Conservation (phyloP, 2,888 invertebrate genomes). For the Oxyteleia sp. region DNA sequence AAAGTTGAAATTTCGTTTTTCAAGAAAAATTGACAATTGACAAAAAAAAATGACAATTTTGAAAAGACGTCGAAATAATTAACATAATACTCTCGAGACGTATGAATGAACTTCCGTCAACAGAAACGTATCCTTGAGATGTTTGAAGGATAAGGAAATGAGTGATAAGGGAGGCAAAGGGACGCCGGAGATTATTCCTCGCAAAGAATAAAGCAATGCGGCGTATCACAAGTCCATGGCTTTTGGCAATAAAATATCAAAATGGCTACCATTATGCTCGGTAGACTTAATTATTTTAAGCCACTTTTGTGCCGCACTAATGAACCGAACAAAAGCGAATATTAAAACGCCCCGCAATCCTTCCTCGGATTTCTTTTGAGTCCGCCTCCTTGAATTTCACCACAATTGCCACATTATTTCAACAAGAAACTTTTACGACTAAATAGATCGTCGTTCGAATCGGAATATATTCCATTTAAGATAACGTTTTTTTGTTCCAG, state of each 20-base stretch:
- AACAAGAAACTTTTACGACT: conserved; percentile 37
- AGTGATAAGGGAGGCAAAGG: conserved; percentile 43
- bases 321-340: conserved; percentile 85
- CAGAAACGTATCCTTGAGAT: conserved; percentile 41
- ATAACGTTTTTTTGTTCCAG: neutral
- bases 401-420: conserved; percentile 54
- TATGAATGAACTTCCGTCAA: conserved; percentile 37
- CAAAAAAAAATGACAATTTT: conserved; percentile 5
- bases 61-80: conserved; percentile 34
- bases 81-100: conserved; percentile 28
- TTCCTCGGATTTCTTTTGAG: conserved; percentile 56
- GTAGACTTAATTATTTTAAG: conserved; percentile 86
- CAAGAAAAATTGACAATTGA: conserved; percentile 16
- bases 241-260: conserved; percentile 84
- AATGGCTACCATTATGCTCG: conserved; percentile 83
- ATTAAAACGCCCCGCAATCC: conserved; percentile 79
- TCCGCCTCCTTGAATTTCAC: conserved; percentile 13
- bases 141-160: conserved; percentile 36
- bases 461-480: neutral
- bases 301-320: conserved; percentile 86
- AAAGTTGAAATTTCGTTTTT: conserved; percentile 13
- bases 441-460: conserved; percentile 21
- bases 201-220: conserved; percentile 73
- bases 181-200: conserved; percentile 65
- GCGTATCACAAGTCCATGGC: conserved; percentile 80